Conservation (phyloP, 2,888 invertebrate species). For the Amiota minor region DNA sequence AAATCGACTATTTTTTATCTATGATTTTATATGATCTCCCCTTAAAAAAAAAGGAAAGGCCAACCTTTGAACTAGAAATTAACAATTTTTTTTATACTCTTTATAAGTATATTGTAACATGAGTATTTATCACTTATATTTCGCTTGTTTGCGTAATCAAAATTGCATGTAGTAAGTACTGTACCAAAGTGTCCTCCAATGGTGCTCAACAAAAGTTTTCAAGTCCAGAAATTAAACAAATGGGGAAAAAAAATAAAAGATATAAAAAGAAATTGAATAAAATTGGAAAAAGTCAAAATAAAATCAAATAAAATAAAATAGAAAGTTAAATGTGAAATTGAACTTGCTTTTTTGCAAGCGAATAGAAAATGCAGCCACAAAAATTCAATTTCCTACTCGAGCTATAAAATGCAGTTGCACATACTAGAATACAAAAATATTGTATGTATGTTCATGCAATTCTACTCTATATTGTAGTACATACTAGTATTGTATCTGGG, state of each 20-base stretch:
- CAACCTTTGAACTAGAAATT: no score
- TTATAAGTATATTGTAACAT: no score
- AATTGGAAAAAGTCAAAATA: neutral
- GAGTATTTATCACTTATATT: neutral
- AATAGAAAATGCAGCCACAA: constrained; percentile 7
- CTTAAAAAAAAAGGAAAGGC: no score
- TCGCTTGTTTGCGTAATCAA: constrained; percentile 20
- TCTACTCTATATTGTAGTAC: no score
- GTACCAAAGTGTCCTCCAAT: neutral
- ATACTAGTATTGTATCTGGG: neutral
- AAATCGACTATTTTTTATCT: no score
- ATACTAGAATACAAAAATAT: neutral
- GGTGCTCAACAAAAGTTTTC: constrained; percentile 11
- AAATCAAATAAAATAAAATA: neutral
- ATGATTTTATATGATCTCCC: no score
- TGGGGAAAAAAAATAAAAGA: constrained; percentile 2
- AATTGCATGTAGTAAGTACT: constrained; percentile 16
- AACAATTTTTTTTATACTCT: no score
- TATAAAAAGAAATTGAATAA: constrained; percentile 1
- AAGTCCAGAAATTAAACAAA: constrained; percentile 22
- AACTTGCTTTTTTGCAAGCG: constrained; percentile 18
- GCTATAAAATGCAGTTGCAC: neutral
- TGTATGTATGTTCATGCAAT: neutral
- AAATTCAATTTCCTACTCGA: constrained; percentile 37
- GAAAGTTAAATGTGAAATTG: neutral